These are phyloP conservation scores for Sinella curviseta DNA, from an alignment of 1,140 invertebrate species.

Conservation along the genomic window DNA sequence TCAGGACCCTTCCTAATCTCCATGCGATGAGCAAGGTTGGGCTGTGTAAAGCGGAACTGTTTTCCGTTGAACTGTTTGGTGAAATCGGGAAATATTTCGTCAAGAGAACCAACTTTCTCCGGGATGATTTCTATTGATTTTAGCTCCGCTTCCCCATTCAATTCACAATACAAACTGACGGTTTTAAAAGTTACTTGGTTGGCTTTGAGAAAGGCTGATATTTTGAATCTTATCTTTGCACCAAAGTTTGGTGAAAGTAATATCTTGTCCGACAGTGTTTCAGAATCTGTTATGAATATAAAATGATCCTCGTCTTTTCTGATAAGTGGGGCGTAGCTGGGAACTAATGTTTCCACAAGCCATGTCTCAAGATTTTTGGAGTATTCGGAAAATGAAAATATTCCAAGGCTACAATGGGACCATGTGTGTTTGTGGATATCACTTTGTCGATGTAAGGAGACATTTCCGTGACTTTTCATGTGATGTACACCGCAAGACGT, in stretches of 20 bases:
- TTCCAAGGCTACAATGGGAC: too few relatives aligned
- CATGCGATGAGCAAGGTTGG: background rate
- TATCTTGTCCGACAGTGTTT: background rate
- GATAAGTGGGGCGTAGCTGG: background rate
- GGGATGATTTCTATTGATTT: background rate
- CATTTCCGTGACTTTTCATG: too few relatives aligned
- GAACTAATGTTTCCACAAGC: too few relatives aligned
- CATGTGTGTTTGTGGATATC: too few relatives aligned
- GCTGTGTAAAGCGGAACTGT: background rate
- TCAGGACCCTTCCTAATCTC: background rate
- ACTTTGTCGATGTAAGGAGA: too few relatives aligned
- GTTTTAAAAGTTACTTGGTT: background rate
- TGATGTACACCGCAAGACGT: too few relatives aligned
- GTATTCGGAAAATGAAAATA: too few relatives aligned
- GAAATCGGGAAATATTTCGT: background rate
- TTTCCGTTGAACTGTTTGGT: background rate
- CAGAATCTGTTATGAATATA: background rate
- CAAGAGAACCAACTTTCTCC: background rate
- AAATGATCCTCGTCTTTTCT: conserved; percentile 13
- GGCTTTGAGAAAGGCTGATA: background rate
- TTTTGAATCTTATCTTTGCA: background rate
- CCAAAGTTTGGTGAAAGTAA: background rate
- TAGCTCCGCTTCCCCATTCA: too few relatives aligned
- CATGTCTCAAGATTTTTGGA: too few relatives aligned
- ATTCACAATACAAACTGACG: background rate